phyloP scores from a whole-genome alignment of 2,113 vertebrate species.

The Pollachius pollachius region DNA sequence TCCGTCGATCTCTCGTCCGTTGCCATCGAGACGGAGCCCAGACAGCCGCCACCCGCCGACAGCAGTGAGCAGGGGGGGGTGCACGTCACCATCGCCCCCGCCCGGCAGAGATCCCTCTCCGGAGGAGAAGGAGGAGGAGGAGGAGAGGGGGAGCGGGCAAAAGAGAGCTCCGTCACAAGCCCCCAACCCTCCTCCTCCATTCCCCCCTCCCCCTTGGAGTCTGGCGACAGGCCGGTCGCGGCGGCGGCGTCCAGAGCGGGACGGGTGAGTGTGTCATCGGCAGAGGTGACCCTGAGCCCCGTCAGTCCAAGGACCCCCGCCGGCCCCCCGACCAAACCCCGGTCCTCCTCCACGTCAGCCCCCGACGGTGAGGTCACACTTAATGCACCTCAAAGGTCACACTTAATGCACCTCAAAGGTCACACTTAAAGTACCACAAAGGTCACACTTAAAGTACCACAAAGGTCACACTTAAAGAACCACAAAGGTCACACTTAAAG shows the following conservation, averaged over 20 bases:
- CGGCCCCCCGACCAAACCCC: neutral
- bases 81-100: conserved; percentile 69
- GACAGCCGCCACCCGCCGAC: neutral
- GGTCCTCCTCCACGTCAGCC: conserved; percentile 5
- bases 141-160: conserved; percentile 28
- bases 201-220: conserved; percentile 19
- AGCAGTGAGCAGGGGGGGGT: too few relatives aligned
- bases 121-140: conserved; percentile 43
- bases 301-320: conserved; percentile 16
- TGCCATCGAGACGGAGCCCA: neutral
- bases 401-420: too few relatives aligned
- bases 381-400: neutral
- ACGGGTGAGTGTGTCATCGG: neutral
- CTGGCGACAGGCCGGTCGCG: neutral
- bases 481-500: too few relatives aligned
- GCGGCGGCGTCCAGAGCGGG: conserved; percentile 19
- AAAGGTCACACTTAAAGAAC: too few relatives aligned
- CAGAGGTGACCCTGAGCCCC: conserved; percentile 34
- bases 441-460: too few relatives aligned
- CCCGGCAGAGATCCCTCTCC: conserved; percentile 76
- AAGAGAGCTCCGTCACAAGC: conserved; percentile 15
- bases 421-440: too few relatives aligned
- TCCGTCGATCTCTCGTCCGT: neutral
- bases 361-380: conserved; percentile 27
- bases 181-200: neutral